Percentiles rank a stretch among this genome's conserved stretches.
Evolutionary conservation across 2,113 vertebrate species (phyloP).

Genomic region (Patagioenas fasciata): DNA sequence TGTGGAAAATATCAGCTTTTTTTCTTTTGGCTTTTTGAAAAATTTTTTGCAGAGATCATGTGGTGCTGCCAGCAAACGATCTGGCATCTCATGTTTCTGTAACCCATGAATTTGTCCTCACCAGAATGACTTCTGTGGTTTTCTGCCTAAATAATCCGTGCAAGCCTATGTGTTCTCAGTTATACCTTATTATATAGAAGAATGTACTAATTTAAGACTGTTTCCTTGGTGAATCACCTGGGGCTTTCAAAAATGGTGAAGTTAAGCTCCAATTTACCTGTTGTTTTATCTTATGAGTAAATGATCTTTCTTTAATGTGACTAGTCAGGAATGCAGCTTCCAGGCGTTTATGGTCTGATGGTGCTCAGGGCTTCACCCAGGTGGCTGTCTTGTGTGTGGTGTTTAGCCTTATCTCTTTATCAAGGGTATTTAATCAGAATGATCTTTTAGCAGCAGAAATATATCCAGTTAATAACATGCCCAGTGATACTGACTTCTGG

Average conservation of each 20-base stretch:
- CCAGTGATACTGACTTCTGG: background rate
- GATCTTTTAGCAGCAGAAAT: background rate
- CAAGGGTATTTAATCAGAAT: background rate
- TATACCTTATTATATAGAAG: background rate
- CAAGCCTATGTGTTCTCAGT: background rate
- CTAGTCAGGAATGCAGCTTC: background rate
- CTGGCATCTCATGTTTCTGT: background rate
- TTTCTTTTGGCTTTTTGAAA: background rate
- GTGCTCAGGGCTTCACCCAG: background rate
- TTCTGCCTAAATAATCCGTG: background rate
- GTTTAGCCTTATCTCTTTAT: background rate
- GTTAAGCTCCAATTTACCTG: conserved; percentile 21
- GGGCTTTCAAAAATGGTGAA: conserved; percentile 7
- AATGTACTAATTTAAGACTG: conserved; percentile 21
- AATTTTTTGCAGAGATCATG: background rate
- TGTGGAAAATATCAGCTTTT: background rate
- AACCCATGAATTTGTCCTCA: conserved; percentile 21
- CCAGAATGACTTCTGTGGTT: conserved; percentile 6
- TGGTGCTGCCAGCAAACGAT: background rate
- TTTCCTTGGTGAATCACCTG: conserved; percentile 58
- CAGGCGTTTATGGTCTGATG: background rate
- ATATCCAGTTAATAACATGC: background rate
- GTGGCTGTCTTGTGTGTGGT: background rate
- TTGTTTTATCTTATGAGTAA: background rate
- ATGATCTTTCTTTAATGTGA: background rate